Evolutionary conservation across 2,113 vertebrate species (phyloP).

Genomic region (Pandion haliaetus): DNA sequence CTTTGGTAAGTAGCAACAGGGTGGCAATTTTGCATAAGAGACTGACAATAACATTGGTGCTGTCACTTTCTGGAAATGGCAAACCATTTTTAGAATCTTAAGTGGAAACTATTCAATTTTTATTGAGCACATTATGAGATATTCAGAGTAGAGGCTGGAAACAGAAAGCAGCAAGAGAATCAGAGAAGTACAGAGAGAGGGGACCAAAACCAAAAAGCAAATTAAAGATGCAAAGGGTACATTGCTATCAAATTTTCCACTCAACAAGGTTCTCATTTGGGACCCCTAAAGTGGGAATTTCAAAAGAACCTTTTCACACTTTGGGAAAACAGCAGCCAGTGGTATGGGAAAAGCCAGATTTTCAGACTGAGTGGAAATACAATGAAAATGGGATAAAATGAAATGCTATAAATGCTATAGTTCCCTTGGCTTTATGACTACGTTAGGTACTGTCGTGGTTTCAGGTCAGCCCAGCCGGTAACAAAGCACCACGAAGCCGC

Average conservation of each 20-base stretch:
- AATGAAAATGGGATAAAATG: background rate
- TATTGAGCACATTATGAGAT: background rate
- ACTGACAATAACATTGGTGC: background rate
- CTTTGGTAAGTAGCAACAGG: background rate
- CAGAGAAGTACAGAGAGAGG: background rate
- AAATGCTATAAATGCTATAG: background rate
- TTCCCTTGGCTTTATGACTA: background rate
- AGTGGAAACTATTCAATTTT: conserved; percentile 25
- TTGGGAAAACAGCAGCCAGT: background rate
- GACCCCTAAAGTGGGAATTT: background rate
- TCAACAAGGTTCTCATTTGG: background rate
- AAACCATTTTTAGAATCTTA: conserved; percentile 40
- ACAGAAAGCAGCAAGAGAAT: background rate
- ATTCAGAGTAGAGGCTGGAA: background rate
- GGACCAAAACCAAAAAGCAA: background rate
- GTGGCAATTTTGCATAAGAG: background rate
- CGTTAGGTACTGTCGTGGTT: no score
- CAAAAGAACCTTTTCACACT: background rate
- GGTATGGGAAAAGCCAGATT: background rate
- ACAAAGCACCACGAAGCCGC: no score
- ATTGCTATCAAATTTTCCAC: background rate
- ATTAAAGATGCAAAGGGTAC: background rate
- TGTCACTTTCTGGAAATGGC: conserved; percentile 14
- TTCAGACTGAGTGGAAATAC: background rate
- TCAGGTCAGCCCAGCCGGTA: no score